Evolutionary conservation across 2,113 vertebrate species (phyloP).

Genomic region (Larimichthys polyactis): DNA sequence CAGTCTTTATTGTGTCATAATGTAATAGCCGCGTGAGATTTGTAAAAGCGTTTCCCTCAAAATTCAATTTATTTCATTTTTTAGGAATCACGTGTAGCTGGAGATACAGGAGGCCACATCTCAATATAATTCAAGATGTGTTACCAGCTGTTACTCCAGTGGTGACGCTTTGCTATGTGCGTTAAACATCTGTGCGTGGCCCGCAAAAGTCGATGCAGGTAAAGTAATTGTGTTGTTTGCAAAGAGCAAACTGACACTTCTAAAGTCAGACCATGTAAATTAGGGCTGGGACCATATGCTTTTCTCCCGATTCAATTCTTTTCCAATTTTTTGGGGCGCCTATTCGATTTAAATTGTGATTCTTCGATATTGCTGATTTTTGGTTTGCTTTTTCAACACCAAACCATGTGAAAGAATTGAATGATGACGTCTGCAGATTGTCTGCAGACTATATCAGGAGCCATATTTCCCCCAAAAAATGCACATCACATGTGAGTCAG

Average conservation of each 20-base stretch:
- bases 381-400: no score
- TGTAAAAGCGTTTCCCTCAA: not conserved
- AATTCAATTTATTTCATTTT: not conserved
- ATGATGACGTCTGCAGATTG: no score
- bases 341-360: no score
- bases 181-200: not conserved
- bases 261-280: not conserved
- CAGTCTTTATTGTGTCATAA: not conserved
- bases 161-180: not conserved
- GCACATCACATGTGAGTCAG: no score
- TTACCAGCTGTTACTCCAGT: not conserved
- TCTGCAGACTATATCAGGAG: no score
- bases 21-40: not conserved
- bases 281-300: no score
- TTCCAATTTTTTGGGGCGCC: no score
- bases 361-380: no score
- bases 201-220: not conserved
- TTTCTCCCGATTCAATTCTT: no score
- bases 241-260: not conserved
- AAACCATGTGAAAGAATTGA: no score
- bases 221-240: not conserved
- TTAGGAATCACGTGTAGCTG: not conserved
- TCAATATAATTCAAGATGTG: not conserved
- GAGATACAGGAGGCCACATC: not conserved
- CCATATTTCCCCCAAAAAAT: no score